Conservation (phyloP, 2,797 vertebrate genomes). For the Amphiprion clarkii region DNA sequence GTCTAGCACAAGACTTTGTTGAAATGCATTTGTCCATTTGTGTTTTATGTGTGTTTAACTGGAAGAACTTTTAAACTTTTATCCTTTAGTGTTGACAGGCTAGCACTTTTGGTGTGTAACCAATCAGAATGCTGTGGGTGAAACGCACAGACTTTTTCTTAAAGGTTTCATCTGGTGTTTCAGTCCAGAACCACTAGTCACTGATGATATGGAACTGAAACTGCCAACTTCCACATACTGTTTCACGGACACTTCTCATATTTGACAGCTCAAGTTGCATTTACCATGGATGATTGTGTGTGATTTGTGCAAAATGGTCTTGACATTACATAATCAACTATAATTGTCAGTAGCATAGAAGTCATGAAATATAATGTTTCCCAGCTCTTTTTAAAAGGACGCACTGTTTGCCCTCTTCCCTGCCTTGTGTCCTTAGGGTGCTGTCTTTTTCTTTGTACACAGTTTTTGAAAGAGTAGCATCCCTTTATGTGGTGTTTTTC, state of each 20-base stretch:
- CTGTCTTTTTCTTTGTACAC: slow-evolving; percentile 24
- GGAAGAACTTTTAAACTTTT: no score
- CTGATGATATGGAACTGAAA: no score
- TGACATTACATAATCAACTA: not conserved
- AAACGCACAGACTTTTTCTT: no score
- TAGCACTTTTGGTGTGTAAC: no score
- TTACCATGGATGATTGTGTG: slow-evolving; percentile 4
- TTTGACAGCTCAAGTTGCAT: slow-evolving; percentile 21
- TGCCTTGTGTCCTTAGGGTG: slow-evolving; percentile 27
- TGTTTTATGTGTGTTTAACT: no score
- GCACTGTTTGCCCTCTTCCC: slow-evolving; percentile 17
- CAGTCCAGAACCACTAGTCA: not conserved
- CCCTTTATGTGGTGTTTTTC: slow-evolving; percentile 39
- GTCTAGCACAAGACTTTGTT: no score
- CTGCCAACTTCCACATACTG: not conserved
- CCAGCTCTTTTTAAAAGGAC: not conserved
- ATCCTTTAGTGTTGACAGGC: no score
- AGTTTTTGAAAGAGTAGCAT: slow-evolving; percentile 43
- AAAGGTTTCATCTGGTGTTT: not conserved
- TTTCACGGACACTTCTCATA: not conserved
- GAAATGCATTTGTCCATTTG: no score
- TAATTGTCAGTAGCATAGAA: slow-evolving; percentile 10
- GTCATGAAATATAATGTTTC: slow-evolving; percentile 22
- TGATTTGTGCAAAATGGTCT: slow-evolving; percentile 5
- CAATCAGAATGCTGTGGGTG: no score